Evolutionary conservation across 1,140 invertebrate species (phyloP), one percentile per base, ranked within the genome.

Genomic region (Littorina saxatilis): DNA sequence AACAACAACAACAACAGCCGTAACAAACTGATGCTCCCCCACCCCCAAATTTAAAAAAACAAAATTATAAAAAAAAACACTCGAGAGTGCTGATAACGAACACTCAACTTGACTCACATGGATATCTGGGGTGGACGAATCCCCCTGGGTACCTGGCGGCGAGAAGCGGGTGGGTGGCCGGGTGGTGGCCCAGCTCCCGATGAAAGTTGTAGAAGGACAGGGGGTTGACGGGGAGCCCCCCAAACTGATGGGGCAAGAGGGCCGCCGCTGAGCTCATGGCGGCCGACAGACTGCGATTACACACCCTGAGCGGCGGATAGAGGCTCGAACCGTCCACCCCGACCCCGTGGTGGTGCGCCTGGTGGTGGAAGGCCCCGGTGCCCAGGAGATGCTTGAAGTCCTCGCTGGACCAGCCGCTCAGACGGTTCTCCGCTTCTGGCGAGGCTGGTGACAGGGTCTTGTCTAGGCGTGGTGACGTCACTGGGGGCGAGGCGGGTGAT

Each of bases 371-470:
- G n/a, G 76, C 76, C 76, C 76, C 76, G 32, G 68, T 81, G 47
- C 61, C 72, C 63, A 83, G 70, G 29, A 86, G 52, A 40, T 84
- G 85, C 78, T 86, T 86, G 66, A 86, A 82, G 29, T 86, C 85
- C 27, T 83, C 81, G 13, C 78, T 79, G 29, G 80, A 61, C 78
- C 80, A 86, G 5, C 50, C 55, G 2, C 58, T 76, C 9, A 83
- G 52, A 29, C 82, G 61, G 82, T 86, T 86, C 52, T 86, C 85
- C 50, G 83, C 50, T 63, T 86, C 85, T 11, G 73, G 79, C 20
- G 82, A 79, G n/a, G 81, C 40, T 35, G 81, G 43, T 79, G 82
- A 15, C 52, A 73, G 9, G 7, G 79, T 80, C 39, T 84, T 84
- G 17, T 84, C 83, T 4, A 76, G 47, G 23, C 72, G 37, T 2